Conservation (phyloP, 2,888 invertebrate genomes). For the Stenotaenia linearis region DNA sequence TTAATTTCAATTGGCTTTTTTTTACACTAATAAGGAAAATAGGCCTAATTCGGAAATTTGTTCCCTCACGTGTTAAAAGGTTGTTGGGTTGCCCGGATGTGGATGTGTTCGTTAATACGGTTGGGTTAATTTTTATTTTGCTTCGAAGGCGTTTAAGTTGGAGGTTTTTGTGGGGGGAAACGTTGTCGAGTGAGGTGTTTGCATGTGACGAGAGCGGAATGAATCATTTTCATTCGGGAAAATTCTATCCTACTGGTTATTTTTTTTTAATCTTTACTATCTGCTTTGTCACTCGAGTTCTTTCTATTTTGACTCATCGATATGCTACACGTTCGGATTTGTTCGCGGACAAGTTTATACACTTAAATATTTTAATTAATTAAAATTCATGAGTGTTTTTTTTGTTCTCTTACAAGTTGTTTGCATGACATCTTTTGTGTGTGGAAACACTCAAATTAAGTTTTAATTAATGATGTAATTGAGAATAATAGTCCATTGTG, state of each 20-base stretch:
- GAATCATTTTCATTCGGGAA: conserved; percentile 3
- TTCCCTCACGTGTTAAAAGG: too few species aligned
- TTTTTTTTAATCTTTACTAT: neutral
- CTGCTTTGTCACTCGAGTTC: neutral
- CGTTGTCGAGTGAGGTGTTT: neutral
- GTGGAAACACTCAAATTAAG: neutral
- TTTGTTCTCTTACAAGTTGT: neutral
- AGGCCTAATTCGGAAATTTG: too few species aligned
- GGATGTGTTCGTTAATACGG: too few species aligned
- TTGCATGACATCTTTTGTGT: neutral
- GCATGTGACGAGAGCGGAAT: neutral
- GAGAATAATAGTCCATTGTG: neutral
- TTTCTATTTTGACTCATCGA: neutral
- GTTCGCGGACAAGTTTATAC: too few species aligned
- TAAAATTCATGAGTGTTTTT: neutral
- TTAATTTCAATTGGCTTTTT: neutral
- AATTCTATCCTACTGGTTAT: neutral
- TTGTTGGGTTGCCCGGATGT: too few species aligned
- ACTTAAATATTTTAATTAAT: neutral
- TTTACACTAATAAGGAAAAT: neutral
- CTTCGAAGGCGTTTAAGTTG: too few species aligned
- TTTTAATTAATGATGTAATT: conserved; percentile 11
- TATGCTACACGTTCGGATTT: neutral
- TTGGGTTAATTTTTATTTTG: neutral
- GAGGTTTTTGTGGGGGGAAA: neutral